Percentiles rank a stretch among this genome's conserved stretches.
These are phyloP conservation scores for Ranitomeya imitator DNA, from an alignment of 2,113 vertebrate species.

Conservation along the genomic window DNA sequence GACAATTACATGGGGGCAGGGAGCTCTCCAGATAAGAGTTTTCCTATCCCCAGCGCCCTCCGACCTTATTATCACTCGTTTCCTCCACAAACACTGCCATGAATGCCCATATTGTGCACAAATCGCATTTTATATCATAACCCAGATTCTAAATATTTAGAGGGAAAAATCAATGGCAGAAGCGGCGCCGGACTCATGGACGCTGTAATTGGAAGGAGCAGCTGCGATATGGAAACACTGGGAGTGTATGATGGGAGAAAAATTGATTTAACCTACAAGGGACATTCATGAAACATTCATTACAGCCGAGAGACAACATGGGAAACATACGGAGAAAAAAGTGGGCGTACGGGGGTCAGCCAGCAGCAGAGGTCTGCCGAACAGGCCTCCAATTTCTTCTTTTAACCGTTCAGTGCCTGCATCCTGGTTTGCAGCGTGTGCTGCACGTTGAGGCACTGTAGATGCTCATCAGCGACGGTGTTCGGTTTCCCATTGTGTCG, in stretches of 20 bases:
- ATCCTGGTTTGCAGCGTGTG: background rate
- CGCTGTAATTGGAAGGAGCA: background rate
- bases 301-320: background rate
- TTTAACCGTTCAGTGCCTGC: background rate
- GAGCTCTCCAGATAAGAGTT: background rate
- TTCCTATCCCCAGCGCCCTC: background rate
- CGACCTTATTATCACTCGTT: background rate
- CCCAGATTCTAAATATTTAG: background rate
- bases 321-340: background rate
- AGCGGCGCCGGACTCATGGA: background rate
- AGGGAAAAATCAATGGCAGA: background rate
- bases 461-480: background rate
- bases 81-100: background rate
- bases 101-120: background rate
- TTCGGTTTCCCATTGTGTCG: conserved; percentile 23
- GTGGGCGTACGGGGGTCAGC: background rate
- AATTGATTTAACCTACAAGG: conserved; percentile 45
- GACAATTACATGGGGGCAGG: conserved; percentile 6
- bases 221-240: background rate
- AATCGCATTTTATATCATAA: background rate
- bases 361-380: background rate
- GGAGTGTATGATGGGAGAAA: background rate
- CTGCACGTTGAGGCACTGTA: background rate
- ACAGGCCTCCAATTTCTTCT: background rate
- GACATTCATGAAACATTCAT: conserved; percentile 48